Evolutionary conservation across 2,888 invertebrate species (phyloP), one percentile per base, ranked within the genome.

Genomic region (Cephonodes hylas): DNA sequence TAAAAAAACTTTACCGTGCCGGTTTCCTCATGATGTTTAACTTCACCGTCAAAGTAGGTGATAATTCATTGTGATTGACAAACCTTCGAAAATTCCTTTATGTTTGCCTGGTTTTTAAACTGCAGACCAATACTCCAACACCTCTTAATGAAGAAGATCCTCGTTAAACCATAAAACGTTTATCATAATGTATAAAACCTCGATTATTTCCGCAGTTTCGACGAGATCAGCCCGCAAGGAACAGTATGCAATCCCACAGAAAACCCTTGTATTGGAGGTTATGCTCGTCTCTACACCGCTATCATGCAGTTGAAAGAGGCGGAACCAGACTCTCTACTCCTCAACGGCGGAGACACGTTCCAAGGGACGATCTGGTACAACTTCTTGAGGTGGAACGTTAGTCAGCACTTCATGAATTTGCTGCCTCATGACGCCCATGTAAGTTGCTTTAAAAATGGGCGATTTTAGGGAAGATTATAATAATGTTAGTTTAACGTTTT

Each of bases 351-450:
- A 0, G 95, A 95, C 83, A 93, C 94, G 69, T 96, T 93, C 81
- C 95, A 95, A 64, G 92, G 92, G 48, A 95, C 95, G 0, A 89
- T 97, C 6, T 97, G 96, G 96, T 97, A 96, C 84, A 95, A 95
- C 72, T 83, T 96, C 62, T 92, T 95, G 57, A 88, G 94, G 63
- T 96, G 96, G 95, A 95, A 95, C 71, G 95, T 95, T 13, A 95
- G 95, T 0, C 94, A 95, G 58, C 80, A 89, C 71, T 96, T 97
- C 76, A 94, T 97, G 88, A 97, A 97, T 77, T 87, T 94, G 81
- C 77, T 97, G 60, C 94, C 95, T 1, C 95, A 96, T 71, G 96
- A 97, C 74, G 97, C 95, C 3, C 95, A 96, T 91, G 96, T 96
- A 83, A 87, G 91, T 83, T n/a, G 15, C 18, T 27, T 18, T 7